These are phyloP conservation scores for Cirrhinus molitorella DNA, from an alignment of 2,797 vertebrate genomes.

Conservation along the genomic window DNA sequence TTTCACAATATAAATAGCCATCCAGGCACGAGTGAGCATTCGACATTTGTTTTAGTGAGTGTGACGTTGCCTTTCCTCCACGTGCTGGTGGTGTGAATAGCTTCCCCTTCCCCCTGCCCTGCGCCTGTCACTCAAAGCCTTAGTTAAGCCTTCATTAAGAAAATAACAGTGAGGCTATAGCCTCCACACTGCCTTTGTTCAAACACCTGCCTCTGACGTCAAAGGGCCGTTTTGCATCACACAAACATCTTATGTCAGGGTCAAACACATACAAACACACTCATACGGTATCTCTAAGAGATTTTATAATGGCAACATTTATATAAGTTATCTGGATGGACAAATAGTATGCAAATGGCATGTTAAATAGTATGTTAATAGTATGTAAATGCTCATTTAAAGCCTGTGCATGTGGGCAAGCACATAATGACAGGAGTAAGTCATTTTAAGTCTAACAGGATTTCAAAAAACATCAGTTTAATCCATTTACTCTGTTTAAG, in stretches of 20 bases:
- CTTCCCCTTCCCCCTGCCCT: constrained; percentile 25
- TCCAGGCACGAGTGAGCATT: background rate
- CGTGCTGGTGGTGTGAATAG: constrained; percentile 15
- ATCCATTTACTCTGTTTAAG: background rate
- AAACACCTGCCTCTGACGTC: constrained; percentile 59
- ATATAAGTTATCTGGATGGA: no score
- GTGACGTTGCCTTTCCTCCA: background rate
- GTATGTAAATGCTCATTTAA: no score
- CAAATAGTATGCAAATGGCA: no score
- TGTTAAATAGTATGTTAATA: no score
- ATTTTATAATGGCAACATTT: background rate
- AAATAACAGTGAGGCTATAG: constrained; percentile 49
- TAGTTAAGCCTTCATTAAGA: constrained; percentile 50
- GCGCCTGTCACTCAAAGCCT: constrained; percentile 28
- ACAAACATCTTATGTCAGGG: constrained; percentile 9
- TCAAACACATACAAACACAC: background rate
- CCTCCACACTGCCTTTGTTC: constrained; percentile 43
- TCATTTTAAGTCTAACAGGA: no score
- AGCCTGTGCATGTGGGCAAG: background rate
- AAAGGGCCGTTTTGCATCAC: constrained; percentile 32
- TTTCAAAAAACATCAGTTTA: background rate
- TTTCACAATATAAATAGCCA: background rate
- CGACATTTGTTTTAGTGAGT: background rate
- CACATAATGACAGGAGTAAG: background rate
- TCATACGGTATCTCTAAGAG: background rate